Conservation (phyloP, 2,888 invertebrate species). For the Caenorhabditis sp. region DNA sequence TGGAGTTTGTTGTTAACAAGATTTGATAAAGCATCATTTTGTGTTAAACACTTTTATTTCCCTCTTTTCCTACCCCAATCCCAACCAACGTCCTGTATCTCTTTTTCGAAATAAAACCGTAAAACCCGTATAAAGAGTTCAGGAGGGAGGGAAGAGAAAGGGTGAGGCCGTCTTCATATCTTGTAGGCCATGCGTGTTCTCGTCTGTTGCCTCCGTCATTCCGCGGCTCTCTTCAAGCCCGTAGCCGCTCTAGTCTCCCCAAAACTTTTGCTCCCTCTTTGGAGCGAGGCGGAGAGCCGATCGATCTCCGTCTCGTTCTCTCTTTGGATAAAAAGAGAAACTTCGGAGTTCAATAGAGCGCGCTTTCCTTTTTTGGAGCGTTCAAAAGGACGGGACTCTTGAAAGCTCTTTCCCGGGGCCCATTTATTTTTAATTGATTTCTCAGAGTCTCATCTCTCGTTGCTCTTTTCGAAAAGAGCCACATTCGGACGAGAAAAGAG, state of each 20-base stretch:
- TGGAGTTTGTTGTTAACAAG: slow-evolving; percentile 62
- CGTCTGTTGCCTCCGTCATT: slow-evolving; percentile 4
- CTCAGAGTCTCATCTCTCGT: slow-evolving; percentile 26
- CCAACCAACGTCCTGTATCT: slow-evolving; percentile 23
- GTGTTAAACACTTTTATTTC: slow-evolving; percentile 38
- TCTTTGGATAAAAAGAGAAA: background rate
- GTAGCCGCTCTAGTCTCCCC: background rate
- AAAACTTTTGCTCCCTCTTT: slow-evolving; percentile 50
- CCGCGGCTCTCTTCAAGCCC: background rate
- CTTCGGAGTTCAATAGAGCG: background rate
- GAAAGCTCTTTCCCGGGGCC: background rate
- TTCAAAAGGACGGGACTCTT: background rate
- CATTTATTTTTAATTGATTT: slow-evolving; percentile 46
- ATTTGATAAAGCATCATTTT: slow-evolving; percentile 63
- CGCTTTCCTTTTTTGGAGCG: slow-evolving; percentile 1
- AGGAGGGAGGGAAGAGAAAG: background rate
- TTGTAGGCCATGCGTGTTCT: slow-evolving; percentile 2
- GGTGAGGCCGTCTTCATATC: background rate
- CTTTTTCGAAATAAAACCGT: slow-evolving; percentile 45
- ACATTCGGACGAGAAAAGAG: too few relatives aligned
- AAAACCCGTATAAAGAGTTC: slow-evolving; percentile 1
- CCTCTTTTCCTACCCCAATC: slow-evolving; percentile 9
- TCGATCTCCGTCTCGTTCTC: slow-evolving; percentile 14
- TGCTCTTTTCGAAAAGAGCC: background rate
- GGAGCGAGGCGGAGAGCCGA: background rate